These are phyloP conservation scores for Sesamia nonagrioides DNA, from an alignment of 1,140 invertebrate species.

Conservation along the genomic window DNA sequence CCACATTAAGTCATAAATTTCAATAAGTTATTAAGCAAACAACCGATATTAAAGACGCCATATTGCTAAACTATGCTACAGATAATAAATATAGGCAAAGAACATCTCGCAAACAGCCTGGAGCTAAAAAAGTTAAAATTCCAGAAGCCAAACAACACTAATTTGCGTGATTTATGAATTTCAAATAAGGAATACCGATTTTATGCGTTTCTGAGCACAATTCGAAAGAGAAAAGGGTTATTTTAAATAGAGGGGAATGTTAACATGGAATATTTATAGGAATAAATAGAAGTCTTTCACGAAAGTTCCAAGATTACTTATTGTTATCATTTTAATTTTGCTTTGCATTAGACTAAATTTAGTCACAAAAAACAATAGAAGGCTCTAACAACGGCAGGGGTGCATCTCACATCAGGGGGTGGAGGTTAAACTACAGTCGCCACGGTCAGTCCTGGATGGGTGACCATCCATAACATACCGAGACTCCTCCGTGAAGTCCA, in stretches of 20 bases:
- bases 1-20: constrained; percentile 20
- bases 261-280: constrained; percentile 22
- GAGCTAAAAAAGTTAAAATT: constrained; percentile 47
- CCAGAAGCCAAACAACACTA: constrained; percentile 54
- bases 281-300: constrained; percentile 15
- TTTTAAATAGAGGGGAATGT: constrained; percentile 40
- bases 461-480: too few species aligned
- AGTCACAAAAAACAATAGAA: too few species aligned
- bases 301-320: neutral
- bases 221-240: constrained; percentile 41
- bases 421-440: too few species aligned
- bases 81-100: constrained; percentile 46
- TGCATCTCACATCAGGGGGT: too few species aligned
- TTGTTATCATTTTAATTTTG: neutral
- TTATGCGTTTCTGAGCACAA: constrained; percentile 48
- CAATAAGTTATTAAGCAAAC: constrained; percentile 29
- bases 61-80: constrained; percentile 36
- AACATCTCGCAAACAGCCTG: constrained; percentile 50
- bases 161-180: constrained; percentile 62
- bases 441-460: too few species aligned
- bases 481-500: too few species aligned
- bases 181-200: constrained; percentile 54
- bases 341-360: neutral
- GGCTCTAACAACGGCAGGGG: too few species aligned
- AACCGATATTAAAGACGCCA: constrained; percentile 29